Evolutionary conservation across 2,113 vertebrate species (phyloP), one percentile per base, ranked within the genome.

Genomic region (Trogon surrucura): DNA sequence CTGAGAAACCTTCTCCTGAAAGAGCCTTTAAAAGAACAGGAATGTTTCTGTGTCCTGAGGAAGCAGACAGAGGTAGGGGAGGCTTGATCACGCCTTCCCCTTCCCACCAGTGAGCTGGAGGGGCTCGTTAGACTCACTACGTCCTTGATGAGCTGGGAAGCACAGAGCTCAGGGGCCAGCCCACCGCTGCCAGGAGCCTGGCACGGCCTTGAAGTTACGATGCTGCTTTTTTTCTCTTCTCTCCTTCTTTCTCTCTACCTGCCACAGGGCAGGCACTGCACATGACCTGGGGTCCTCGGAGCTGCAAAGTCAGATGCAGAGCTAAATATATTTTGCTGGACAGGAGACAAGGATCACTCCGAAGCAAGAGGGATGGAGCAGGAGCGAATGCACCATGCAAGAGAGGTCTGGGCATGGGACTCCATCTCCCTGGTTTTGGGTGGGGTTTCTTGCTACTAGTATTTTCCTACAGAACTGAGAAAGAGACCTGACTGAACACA

Each of bases 71-170:
- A 57, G 34, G 32, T 17, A 19, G 34, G 16, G 12, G 19, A 77
- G 11, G 29, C 47, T 79, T 1, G 0, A 4, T 32, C 8, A 1
- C 3, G 4, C 47, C n/a, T 54, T 22, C 25, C 23, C 13, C 34
- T 57, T 32, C 23, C 45, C 73, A 51, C n/a, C 18, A 8, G 75
- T 1, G 7, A 90, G 74, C 51, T 2, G 2, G 72, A 56, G 53
- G 30, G 29, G 22, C 57, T 69, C 19, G 2, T 80, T 53, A 73
- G 16, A 16, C 19, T 48, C 75, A 27, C 0, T 0, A 0, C 44
- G 71, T 19, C 80, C 69, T 77, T 45, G 30, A 67, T 0, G 4
- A 82, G 58, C 60, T 2, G 1, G 11, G 32, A 48, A 80, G 44
- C 18, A 1, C 54, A 16, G 48, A 62, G 34, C 13, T 1, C 2